Conservation (phyloP, 2,113 vertebrate species). For the Catharus bicknelli region DNA sequence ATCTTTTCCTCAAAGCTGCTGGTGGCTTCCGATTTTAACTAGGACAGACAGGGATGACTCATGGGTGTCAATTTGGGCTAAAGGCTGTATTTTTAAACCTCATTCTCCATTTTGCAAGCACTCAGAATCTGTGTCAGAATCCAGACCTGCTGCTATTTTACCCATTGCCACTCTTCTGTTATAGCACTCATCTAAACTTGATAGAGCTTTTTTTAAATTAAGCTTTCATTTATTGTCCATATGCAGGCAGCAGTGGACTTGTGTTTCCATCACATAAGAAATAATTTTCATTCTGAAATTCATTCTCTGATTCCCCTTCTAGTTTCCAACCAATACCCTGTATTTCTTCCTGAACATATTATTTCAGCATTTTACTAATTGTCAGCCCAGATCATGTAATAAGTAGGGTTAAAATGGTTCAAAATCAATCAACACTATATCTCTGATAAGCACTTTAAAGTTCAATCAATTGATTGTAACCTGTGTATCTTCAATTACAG, state of each 20-base stretch:
- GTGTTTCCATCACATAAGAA: background rate
- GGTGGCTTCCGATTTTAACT: background rate
- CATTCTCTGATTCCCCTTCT: background rate
- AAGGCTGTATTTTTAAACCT: background rate
- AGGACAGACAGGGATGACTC: background rate
- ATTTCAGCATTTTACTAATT: conserved; percentile 18
- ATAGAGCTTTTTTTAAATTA: background rate
- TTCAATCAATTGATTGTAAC: background rate
- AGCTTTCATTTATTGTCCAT: background rate
- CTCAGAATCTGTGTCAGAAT: background rate
- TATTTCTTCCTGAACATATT: conserved; percentile 4
- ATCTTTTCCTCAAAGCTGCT: background rate
- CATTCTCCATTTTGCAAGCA: background rate
- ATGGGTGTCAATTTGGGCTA: background rate
- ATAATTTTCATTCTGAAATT: background rate
- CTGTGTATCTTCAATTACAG: background rate
- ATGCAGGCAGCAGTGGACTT: background rate
- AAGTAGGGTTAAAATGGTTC: background rate
- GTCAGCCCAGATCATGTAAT: background rate
- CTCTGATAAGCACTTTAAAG: conserved; percentile 20
- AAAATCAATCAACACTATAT: background rate
- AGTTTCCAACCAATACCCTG: background rate
- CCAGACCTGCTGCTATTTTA: background rate
- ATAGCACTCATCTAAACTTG: background rate
- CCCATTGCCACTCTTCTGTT: background rate